Evolutionary conservation across 2,888 invertebrate genomes (phyloP).

Genomic region (Cheilosia vernalis): DNA sequence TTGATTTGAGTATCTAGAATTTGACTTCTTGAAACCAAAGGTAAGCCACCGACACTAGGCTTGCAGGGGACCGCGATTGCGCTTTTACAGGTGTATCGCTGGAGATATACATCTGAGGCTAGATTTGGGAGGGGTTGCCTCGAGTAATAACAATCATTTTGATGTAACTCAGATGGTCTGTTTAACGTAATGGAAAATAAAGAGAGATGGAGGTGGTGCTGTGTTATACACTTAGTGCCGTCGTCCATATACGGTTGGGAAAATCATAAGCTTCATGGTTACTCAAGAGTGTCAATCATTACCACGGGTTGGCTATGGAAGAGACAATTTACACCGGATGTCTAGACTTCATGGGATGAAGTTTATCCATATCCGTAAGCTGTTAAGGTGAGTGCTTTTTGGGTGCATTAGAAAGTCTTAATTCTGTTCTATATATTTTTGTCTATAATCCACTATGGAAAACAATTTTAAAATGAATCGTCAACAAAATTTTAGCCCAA

Average conservation of each 20-base stretch:
- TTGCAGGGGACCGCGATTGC: conserved; percentile 13
- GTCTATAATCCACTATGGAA: too few species aligned
- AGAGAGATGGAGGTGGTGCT: conserved; percentile 8
- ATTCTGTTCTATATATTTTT: too few species aligned
- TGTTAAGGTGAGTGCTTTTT: too few species aligned
- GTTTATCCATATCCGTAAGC: too few species aligned
- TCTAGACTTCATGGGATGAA: conserved; percentile 35
- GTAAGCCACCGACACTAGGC: conserved; percentile 51
- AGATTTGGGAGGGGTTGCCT: conserved; percentile 27
- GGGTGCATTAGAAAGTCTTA: too few species aligned
- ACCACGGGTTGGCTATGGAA: conserved; percentile 24
- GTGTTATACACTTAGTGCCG: conserved; percentile 30
- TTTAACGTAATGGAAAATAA: conserved; percentile 57
- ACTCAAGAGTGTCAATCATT: conserved; percentile 73
- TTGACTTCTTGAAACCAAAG: conserved; percentile 50
- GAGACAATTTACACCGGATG: background rate
- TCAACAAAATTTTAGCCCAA: too few species aligned
- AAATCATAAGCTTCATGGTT: conserved; percentile 68
- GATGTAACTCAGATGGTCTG: conserved; percentile 62
- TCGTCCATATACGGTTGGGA: conserved; percentile 38
- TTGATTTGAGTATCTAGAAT: conserved; percentile 64
- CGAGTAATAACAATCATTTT: conserved; percentile 62
- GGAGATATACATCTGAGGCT: conserved; percentile 64
- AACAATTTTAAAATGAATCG: too few species aligned
- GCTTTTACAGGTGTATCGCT: conserved; percentile 56